phyloP scores from a whole-genome alignment of 2,888 invertebrate species.

The Chrysotoxum bicinctum region DNA sequence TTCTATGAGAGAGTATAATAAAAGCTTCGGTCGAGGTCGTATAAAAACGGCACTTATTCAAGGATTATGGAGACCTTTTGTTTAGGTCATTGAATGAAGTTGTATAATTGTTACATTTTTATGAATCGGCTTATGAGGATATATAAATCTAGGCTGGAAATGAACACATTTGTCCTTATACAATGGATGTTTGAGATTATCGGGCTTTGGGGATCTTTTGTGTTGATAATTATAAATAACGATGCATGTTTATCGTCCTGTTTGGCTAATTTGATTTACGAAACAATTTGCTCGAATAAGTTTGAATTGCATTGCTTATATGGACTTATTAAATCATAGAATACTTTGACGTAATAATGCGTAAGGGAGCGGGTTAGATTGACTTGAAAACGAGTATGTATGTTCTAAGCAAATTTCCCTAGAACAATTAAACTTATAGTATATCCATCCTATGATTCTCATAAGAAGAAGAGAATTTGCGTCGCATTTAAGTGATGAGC shows the following conservation, averaged over 20 bases:
- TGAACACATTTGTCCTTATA: slow-evolving; percentile 21
- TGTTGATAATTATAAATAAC: slow-evolving; percentile 36
- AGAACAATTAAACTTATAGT: too few relatives aligned
- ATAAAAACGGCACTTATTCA: slow-evolving; percentile 38
- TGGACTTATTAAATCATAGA: not conserved
- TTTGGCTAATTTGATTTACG: not conserved
- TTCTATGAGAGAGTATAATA: slow-evolving; percentile 22
- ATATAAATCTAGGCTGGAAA: not conserved
- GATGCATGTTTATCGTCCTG: slow-evolving; percentile 3
- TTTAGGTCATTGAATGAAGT: slow-evolving; percentile 29
- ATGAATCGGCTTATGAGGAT: slow-evolving; percentile 10
- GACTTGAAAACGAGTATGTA: too few relatives aligned
- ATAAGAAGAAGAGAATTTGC: too few relatives aligned
- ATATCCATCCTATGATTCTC: too few relatives aligned
- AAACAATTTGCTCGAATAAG: not conserved
- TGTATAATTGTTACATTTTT: slow-evolving; percentile 29
- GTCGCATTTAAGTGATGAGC: too few relatives aligned
- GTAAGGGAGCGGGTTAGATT: fast-evolving
- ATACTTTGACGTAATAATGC: not conserved
- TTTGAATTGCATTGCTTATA: not conserved
- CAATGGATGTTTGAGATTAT: slow-evolving; percentile 6
- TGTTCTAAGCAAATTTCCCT: too few relatives aligned
- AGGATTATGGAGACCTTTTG: slow-evolving; percentile 34
- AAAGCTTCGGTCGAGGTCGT: slow-evolving; percentile 35
- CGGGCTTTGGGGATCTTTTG: not conserved